phyloP scores from a whole-genome alignment of 2,797 vertebrate genomes.

The Manis pentadactyla region DNA sequence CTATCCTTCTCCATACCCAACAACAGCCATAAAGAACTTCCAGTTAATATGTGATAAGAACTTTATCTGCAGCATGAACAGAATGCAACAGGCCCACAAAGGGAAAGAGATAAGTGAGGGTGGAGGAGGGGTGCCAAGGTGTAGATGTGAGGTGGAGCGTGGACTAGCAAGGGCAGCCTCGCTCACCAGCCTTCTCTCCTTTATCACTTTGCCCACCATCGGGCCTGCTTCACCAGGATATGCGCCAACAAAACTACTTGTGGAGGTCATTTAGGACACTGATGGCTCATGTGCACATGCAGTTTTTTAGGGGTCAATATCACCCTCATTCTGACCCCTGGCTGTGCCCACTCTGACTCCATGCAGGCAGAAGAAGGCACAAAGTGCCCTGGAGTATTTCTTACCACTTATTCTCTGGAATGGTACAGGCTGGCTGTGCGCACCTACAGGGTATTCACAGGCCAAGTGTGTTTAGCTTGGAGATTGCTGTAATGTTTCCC shows the following conservation, averaged over 20 bases:
- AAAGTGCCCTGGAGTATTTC: too few relatives aligned
- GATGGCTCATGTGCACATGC: background rate
- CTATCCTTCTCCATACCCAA: background rate
- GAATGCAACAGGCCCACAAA: background rate
- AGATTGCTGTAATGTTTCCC: background rate
- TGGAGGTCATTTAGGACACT: background rate
- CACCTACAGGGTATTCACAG: background rate
- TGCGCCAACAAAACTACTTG: background rate
- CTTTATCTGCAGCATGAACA: background rate
- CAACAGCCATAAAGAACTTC: background rate
- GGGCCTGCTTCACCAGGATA: background rate
- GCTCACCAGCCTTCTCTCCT: background rate
- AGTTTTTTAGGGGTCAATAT: background rate
- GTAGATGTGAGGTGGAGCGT: fast-evolving
- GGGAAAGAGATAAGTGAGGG: background rate
- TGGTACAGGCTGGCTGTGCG: background rate
- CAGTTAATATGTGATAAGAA: background rate
- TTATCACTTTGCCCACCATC: background rate
- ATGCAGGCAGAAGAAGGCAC: background rate
- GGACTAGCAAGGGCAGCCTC: background rate
- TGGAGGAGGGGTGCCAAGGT: too few relatives aligned
- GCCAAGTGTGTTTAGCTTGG: background rate
- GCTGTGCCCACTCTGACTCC: background rate
- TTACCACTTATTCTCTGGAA: background rate
- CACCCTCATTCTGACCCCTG: background rate